Evolutionary conservation across 2,113 vertebrate species (phyloP).

Genomic region (Halichoeres trimaculatus): DNA sequence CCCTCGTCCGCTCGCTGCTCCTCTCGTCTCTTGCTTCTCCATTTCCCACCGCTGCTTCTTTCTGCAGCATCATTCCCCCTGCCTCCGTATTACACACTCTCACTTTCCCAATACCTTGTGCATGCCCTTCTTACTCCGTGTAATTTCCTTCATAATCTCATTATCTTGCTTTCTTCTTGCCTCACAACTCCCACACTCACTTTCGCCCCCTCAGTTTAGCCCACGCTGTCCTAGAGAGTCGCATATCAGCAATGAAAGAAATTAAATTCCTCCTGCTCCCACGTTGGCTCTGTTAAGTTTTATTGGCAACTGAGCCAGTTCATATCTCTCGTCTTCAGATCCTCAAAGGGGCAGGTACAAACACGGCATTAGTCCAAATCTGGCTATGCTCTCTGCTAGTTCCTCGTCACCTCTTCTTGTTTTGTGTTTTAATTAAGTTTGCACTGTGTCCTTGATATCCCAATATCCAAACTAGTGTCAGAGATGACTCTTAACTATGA

Average conservation of each 20-base stretch:
- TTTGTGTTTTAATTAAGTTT: neutral
- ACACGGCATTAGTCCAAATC: slow-evolving; percentile 7
- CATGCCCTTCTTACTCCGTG: slow-evolving; percentile 56
- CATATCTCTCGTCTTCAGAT: slow-evolving; percentile 49
- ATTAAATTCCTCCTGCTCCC: slow-evolving; percentile 64
- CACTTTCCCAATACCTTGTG: slow-evolving; percentile 49
- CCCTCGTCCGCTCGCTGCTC: slow-evolving; percentile 45
- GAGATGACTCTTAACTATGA: neutral
- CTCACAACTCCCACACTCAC: slow-evolving; percentile 51
- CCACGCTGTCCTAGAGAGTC: slow-evolving; percentile 62
- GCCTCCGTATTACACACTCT: slow-evolving; percentile 51
- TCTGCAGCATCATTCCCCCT: slow-evolving; percentile 42
- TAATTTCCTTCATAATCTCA: slow-evolving; percentile 80
- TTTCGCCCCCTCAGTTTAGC: slow-evolving; percentile 58
- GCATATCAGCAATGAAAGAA: slow-evolving; percentile 66
- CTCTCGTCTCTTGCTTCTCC: slow-evolving; percentile 29
- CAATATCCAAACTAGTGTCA: neutral
- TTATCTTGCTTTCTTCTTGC: slow-evolving; percentile 68
- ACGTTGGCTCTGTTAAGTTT: slow-evolving; percentile 49
- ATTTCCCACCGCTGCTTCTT: slow-evolving; percentile 57
- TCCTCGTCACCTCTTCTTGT: neutral
- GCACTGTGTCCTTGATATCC: neutral
- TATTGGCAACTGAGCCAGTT: slow-evolving; percentile 50
- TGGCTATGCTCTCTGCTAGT: slow-evolving; percentile 26
- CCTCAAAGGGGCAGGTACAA: slow-evolving; percentile 36